Evolutionary conservation across 2,888 invertebrate genomes (phyloP).

Genomic region (Cryptus armator): DNA sequence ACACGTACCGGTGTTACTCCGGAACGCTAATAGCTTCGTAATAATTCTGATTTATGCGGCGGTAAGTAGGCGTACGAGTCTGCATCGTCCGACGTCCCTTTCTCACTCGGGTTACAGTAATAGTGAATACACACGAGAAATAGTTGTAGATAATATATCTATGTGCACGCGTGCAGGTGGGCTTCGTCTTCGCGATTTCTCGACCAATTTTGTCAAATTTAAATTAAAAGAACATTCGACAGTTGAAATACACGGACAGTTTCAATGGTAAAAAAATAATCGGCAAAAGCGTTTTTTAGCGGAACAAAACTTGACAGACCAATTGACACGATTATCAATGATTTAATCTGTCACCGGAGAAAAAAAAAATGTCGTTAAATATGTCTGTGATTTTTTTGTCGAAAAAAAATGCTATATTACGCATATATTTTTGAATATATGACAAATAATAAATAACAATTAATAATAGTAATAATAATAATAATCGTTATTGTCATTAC

Average conservation of each 20-base stretch:
- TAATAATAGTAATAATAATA: no score
- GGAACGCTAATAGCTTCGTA: slow-evolving; percentile 82
- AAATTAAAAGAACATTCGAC: background rate
- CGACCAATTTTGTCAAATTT: background rate
- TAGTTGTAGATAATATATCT: slow-evolving; percentile 21
- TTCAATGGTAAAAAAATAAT: background rate
- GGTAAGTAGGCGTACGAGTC: slow-evolving; percentile 78
- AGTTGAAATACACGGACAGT: background rate
- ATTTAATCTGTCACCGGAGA: no score
- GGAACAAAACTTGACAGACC: no score
- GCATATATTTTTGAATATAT: no score
- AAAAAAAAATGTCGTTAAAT: no score
- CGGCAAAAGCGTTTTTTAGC: no score
- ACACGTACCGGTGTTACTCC: slow-evolving; percentile 82
- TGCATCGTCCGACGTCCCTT: slow-evolving; percentile 68
- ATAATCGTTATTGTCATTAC: no score
- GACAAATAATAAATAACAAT: no score
- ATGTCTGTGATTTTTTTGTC: no score
- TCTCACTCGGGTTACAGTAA: slow-evolving; percentile 57
- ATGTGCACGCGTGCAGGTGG: slow-evolving; percentile 10
- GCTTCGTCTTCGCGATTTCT: background rate
- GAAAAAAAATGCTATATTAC: no score
- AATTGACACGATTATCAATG: no score
- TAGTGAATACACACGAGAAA: slow-evolving; percentile 48
- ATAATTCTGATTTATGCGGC: slow-evolving; percentile 83